Evolutionary conservation across 2,888 invertebrate species (phyloP), one percentile per base, ranked within the genome.

Genomic region (Merodon equestris): DNA sequence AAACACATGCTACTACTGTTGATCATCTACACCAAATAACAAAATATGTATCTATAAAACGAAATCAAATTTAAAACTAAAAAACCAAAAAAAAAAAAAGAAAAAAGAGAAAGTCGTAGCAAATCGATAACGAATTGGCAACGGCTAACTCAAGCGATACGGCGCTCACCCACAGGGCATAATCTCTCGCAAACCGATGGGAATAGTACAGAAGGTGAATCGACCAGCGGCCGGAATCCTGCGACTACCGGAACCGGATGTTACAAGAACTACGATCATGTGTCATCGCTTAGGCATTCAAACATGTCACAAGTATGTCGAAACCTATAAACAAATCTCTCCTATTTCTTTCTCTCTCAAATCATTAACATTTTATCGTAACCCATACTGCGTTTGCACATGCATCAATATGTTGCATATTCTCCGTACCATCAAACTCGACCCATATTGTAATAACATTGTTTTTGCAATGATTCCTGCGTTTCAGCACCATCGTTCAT

Each of bases 121-220:
- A 87, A 88, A 86, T 87, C 88, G 83, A 85, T 88, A 82, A 87
- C 86, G 86, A 89, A 89, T 87, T 89, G 89, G 89, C 88, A 88
- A 85, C 88, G 89, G 86, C 86, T 89, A 87, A 89, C 88, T 85
- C 86, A 89, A 86, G 88, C 89, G 88, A 87, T 89, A 86, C 89
- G 89, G 86, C 87, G 88, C 85, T 88, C 87, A 86, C 87, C 87
- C 88, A 88, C 93, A 95, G 96, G 96, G 92, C 96, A 96, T 93
- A 95, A 96, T 92, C 91, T 95, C 92, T 95, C 96, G 89, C 95
- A 95, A 90, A 94, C 92, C 87, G 96, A 96, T 90, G 95, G 94
- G 86, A 95, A 94, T 91, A 96, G 95, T 89, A 92, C 94, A 85
- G 90, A 90, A 60, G 91, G 90, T 81, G 92, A 92, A 83, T 87